Evolutionary conservation across 2,113 vertebrate species (phyloP).

Genomic region (Antechinus flavipes): DNA sequence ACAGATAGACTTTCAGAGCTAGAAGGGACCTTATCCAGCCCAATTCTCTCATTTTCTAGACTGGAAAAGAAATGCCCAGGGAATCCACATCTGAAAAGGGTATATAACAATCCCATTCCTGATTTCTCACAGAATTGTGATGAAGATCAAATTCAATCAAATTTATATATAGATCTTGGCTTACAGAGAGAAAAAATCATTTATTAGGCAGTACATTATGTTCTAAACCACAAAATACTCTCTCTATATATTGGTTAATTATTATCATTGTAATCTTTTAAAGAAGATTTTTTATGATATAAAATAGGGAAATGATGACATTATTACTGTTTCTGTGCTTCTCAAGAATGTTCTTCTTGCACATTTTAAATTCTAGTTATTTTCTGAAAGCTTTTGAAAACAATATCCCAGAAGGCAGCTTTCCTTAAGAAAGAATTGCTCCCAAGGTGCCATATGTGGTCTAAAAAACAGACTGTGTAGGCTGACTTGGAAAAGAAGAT

Average conservation of each 20-base stretch:
- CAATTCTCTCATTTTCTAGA: not conserved
- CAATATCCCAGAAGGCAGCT: constrained; percentile 44
- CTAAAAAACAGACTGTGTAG: constrained; percentile 65
- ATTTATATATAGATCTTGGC: no score
- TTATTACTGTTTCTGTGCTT: not conserved
- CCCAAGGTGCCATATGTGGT: constrained; percentile 54
- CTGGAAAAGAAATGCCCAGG: not conserved
- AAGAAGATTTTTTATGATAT: not conserved
- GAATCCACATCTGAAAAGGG: not conserved
- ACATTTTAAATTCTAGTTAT: not conserved
- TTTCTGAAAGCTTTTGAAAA: constrained; percentile 51
- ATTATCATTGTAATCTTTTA: not conserved
- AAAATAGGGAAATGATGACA: constrained; percentile 7
- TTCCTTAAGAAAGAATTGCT: constrained; percentile 49
- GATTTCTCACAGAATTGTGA: not conserved
- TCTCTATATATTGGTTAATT: not conserved
- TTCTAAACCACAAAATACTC: no score
- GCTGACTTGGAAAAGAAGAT: constrained; percentile 59
- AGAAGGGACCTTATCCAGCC: not conserved
- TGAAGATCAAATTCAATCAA: not conserved
- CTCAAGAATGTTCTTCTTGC: constrained; percentile 46
- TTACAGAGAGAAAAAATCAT: no score
- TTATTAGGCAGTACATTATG: no score
- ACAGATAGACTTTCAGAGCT: not conserved
- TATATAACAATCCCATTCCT: not conserved